These are phyloP conservation scores for Cyclargus thomasi DNA, from an alignment of 1,140 invertebrate genomes.

Conservation along the genomic window DNA sequence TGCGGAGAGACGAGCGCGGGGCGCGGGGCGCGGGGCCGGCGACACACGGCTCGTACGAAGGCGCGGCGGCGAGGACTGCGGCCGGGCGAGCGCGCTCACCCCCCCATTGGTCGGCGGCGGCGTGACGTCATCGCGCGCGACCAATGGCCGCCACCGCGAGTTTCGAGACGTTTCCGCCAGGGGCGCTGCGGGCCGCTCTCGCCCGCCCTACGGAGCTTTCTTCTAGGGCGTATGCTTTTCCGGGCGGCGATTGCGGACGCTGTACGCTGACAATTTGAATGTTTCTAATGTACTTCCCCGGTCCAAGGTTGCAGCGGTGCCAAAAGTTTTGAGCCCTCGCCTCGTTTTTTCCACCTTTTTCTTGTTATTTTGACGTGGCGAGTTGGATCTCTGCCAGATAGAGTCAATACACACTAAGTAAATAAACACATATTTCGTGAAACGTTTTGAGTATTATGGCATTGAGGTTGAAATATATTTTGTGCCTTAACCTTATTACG, in stretches of 20 bases:
- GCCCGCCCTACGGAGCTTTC: slow-evolving; percentile 70
- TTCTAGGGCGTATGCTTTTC: slow-evolving; percentile 68
- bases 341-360: background rate
- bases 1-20: slow-evolving; percentile 61
- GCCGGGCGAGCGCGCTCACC: slow-evolving; percentile 52
- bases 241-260: slow-evolving; percentile 46
- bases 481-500: background rate
- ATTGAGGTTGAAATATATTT: slow-evolving; percentile 6
- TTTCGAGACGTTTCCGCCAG: slow-evolving; percentile 43
- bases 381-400: slow-evolving; percentile 45
- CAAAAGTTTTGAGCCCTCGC: background rate
- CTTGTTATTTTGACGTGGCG: slow-evolving; percentile 26
- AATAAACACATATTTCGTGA: slow-evolving; percentile 32
- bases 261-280: slow-evolving; percentile 23
- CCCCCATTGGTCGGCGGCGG: slow-evolving; percentile 53
- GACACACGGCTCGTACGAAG: slow-evolving; percentile 66
- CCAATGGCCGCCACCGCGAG: slow-evolving; percentile 48
- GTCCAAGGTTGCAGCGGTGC: background rate
- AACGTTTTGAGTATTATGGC: slow-evolving; percentile 8
- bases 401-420: slow-evolving; percentile 43
- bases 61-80: slow-evolving; percentile 67
- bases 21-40: slow-evolving; percentile 51
- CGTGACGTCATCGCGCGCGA: slow-evolving; percentile 56
- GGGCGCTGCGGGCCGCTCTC: slow-evolving; percentile 55
- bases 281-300: slow-evolving; percentile 15